Evolutionary conservation across 2,113 vertebrate species (phyloP).

Genomic region (Pseudopodoces humilis): DNA sequence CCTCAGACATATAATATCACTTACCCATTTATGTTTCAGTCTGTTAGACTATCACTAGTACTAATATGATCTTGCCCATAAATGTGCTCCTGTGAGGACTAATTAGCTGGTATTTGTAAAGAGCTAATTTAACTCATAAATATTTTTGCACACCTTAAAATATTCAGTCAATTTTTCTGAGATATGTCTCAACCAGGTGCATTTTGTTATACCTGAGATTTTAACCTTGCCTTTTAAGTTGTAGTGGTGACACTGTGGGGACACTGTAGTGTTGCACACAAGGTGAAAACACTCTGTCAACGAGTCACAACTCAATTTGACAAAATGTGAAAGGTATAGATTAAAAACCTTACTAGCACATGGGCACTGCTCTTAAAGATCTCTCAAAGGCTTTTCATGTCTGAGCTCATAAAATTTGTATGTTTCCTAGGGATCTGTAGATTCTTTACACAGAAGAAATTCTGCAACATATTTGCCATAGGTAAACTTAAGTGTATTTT

Average conservation of each 20-base stretch:
- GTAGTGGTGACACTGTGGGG: background rate
- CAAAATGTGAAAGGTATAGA: background rate
- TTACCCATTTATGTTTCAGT: background rate
- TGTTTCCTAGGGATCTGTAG: background rate
- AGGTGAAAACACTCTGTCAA: background rate
- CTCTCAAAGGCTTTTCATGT: background rate
- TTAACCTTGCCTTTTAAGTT: background rate
- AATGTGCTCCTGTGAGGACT: background rate
- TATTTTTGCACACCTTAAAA: background rate
- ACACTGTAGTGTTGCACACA: background rate
- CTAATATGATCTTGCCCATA: background rate
- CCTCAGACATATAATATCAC: background rate
- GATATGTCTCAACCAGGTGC: background rate
- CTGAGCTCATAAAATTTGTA: background rate
- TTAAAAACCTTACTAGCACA: background rate
- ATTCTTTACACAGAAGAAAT: background rate
- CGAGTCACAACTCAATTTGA: background rate
- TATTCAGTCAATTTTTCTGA: background rate
- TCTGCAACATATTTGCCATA: background rate
- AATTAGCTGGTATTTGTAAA: background rate
- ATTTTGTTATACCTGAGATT: constrained; percentile 4
- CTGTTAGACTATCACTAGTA: background rate
- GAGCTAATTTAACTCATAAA: constrained; percentile 9
- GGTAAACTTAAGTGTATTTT: background rate
- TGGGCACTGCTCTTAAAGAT: background rate